Base-by-base conservation (phyloP, 2,797 vertebrate species). In the Lepidocolaptes lacrymiger region DNA sequence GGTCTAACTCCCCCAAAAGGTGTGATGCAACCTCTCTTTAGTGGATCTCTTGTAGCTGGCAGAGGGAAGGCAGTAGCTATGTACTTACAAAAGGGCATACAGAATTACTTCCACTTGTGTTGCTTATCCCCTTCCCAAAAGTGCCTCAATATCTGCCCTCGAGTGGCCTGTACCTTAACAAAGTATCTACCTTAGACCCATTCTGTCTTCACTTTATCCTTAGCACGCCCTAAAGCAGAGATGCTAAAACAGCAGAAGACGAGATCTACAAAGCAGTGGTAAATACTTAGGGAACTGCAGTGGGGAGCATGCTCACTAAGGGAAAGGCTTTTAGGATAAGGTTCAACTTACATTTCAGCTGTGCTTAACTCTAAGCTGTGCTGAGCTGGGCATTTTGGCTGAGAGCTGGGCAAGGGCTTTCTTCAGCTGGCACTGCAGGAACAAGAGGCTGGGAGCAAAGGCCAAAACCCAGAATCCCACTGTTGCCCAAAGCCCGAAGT, bases 71-170 rank as follows among this genome's bases (percentile, higher is more conserved):
- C 62, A 41, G 83, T 28, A 80, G 62, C 61, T 84, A 0, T 36
- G 3, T 18, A 28, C 49, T 79, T 89, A 54, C 0, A 1, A 49
- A 80, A 85, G 90, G 73, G 69, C 52, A 58, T 34, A 37, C 8
- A 71, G 91, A 86, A 54, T 91, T 76, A 49, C 34, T 73, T n/a
- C 11, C 54, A 54, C 73, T 81, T 78, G 52, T 51, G 36, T 96
- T 73, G 83, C 58, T 91, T 80, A 88, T 43, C 85, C 92, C 85
- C 48, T 92, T 94, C 91, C 89, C 88, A 88, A 43, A 97, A 97
- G 96, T 97, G 97, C 97, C 96, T 97, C 96, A 64, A 72, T 95
- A 81, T 81, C 74, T 84, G 85, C 93, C 82, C 89, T 88, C 6
- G 11, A 94, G 96, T 96, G 95, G 96, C 93, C 93, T 97, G 91